A percentile compares a stretch with the other conserved stretches of the same genome.
Evolutionary conservation across 2,113 vertebrate genomes (phyloP).

Genomic region (Elachura formosa): DNA sequence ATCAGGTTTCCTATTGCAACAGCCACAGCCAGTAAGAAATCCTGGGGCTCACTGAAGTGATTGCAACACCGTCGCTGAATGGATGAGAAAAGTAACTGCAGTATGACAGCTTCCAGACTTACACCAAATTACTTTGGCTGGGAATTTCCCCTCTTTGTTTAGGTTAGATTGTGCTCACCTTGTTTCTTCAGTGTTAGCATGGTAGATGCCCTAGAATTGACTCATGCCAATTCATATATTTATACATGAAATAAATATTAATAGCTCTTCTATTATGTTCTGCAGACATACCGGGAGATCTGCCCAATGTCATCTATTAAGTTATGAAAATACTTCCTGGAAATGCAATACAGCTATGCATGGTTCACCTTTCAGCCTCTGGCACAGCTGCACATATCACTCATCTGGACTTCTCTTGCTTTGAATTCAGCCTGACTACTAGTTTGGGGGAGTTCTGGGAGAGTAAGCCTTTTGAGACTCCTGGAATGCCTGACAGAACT

Average conservation of each 20-base stretch:
- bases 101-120: not conserved
- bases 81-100: not conserved
- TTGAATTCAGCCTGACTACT: conserved; percentile 75
- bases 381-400: conserved; percentile 47
- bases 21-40: not conserved
- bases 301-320: not conserved
- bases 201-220: not conserved
- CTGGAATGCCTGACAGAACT: conserved; percentile 79
- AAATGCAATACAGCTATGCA: not conserved
- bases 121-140: not conserved
- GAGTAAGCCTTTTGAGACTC: conserved; percentile 74
- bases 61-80: accelerated
- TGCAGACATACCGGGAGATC: not conserved
- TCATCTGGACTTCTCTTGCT: conserved; percentile 64
- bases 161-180: not conserved
- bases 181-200: not conserved
- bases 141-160: not conserved
- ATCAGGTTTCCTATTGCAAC: not conserved
- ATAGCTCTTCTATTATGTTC: not conserved
- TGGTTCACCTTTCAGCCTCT: not conserved
- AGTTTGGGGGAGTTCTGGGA: conserved; percentile 72
- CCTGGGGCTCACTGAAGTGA: not conserved
- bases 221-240: not conserved
- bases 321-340: conserved; percentile 62
- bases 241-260: not conserved